Evolutionary conservation across 2,888 invertebrate species (phyloP), one percentile per base, ranked within the genome.

Genomic region (Hirtodrosophila trivittata): DNA sequence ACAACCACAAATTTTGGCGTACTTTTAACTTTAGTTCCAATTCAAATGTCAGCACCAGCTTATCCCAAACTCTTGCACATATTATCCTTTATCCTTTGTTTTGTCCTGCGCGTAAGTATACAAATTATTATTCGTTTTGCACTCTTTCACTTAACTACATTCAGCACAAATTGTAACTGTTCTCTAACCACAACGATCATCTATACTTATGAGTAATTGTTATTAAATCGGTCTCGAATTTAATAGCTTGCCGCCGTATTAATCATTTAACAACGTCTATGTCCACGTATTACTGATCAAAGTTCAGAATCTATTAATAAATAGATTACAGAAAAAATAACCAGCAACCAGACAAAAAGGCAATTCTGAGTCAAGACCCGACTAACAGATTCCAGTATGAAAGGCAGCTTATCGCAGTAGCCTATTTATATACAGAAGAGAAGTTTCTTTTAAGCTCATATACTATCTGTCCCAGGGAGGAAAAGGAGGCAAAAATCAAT

Each of bases 281-380:
- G 60, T 47, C 55, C 73, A 72, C 73, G 67, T 69, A 21, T 52
- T 37, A 10, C 30, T 12, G 67, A n/a, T 16, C 83, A 85, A 85
- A 78, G 86, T 77, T 75, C 86, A 60, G 5, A n/a, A 2, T 16
- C 26, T 62, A 50, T 45, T 51, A 39, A 58, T 30, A 46, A 25
- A 46, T 38, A 60, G 62, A 77, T 57, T 72, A 55, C 38, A 49
- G 3, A 21, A 2, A 21, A 21, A 21, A 21, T 21, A 21, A 21
- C 18, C 18, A 2, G 28, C 42, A 59, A 50, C 58, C 64, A 72
- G 75, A 85, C 78, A 63, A 43, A 37, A 55, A 60, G 52, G 42
- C 50, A 67, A 74, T 59, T 63, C 65, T 80, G 78, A 80, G 75
- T 80, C 77, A 80, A 85, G 37, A 59, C 52, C 28, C 49, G 41